phyloP scores from a whole-genome alignment of 2,113 vertebrate genomes.

The Hydrolagus affinis region DNA sequence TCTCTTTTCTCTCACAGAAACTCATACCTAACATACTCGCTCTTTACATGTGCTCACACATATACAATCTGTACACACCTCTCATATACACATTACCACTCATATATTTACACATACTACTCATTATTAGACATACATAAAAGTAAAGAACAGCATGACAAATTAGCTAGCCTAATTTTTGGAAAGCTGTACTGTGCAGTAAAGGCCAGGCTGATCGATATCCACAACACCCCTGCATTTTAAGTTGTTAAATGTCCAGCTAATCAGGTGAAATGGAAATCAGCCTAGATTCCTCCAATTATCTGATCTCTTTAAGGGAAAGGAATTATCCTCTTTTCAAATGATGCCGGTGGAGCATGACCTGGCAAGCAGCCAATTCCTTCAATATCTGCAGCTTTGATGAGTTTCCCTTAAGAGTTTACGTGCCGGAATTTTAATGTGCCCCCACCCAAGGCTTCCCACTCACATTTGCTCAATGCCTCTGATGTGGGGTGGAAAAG shows the following conservation, averaged over 20 bases:
- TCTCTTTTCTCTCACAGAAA: too few species aligned
- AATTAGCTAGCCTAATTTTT: too few species aligned
- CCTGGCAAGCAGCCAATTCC: constrained; percentile 25
- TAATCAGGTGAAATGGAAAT: constrained; percentile 25
- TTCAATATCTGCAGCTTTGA: constrained; percentile 17
- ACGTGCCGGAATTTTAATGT: neutral
- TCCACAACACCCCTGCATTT: neutral
- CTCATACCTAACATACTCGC: too few species aligned
- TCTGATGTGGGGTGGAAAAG: neutral
- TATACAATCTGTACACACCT: too few species aligned
- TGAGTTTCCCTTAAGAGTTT: neutral
- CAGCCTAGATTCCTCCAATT: constrained; percentile 25
- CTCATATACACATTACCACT: too few species aligned
- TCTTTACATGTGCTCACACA: too few species aligned
- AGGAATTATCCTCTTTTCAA: constrained; percentile 26
- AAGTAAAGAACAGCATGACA: too few species aligned
- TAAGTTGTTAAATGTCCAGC: constrained; percentile 18
- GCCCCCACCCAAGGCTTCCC: neutral
- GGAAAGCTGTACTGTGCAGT: too few species aligned
- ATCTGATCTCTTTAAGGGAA: constrained; percentile 29
- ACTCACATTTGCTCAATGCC: neutral
- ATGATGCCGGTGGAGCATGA: constrained; percentile 10
- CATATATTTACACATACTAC: too few species aligned
- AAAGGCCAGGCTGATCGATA: neutral
- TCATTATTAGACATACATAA: too few species aligned